Evolutionary conservation across 2,113 vertebrate species (phyloP).

Genomic region (Tympanuchus pallidicinctus): DNA sequence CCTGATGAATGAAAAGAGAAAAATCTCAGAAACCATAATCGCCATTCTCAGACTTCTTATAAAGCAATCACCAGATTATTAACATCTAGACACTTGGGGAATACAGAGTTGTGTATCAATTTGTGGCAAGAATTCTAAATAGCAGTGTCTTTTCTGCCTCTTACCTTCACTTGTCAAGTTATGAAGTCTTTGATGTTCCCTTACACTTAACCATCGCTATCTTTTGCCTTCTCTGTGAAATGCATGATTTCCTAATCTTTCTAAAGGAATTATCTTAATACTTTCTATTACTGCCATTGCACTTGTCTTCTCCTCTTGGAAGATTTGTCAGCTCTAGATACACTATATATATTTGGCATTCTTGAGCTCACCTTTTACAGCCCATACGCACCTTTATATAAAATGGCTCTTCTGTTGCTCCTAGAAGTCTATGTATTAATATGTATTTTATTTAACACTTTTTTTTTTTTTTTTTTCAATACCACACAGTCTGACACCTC

Average conservation of each 20-base stretch:
- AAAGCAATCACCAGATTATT: not conserved
- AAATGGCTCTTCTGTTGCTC: not conserved
- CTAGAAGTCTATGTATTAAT: not conserved
- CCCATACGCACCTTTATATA: not conserved
- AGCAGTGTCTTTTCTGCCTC: not conserved
- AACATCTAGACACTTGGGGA: not conserved
- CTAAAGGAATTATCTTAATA: not conserved
- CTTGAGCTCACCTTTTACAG: not conserved
- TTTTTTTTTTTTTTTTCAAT: not conserved
- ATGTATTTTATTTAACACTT: not conserved
- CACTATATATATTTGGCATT: not conserved
- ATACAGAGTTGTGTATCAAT: not conserved
- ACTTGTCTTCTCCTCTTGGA: not conserved
- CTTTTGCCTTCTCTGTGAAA: not conserved
- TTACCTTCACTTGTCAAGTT: not conserved
- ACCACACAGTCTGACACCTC: not conserved
- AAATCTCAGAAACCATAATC: not conserved
- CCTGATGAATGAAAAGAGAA: not conserved
- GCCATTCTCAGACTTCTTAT: not conserved
- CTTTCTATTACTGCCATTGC: accelerated
- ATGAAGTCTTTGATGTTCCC: not conserved
- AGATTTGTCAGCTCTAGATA: not conserved
- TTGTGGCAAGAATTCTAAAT: not conserved
- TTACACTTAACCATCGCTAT: not conserved
- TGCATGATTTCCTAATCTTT: not conserved